These are phyloP conservation scores for Gallirallus australis DNA, from an alignment of 2,797 vertebrate species.

Conservation along the genomic window DNA sequence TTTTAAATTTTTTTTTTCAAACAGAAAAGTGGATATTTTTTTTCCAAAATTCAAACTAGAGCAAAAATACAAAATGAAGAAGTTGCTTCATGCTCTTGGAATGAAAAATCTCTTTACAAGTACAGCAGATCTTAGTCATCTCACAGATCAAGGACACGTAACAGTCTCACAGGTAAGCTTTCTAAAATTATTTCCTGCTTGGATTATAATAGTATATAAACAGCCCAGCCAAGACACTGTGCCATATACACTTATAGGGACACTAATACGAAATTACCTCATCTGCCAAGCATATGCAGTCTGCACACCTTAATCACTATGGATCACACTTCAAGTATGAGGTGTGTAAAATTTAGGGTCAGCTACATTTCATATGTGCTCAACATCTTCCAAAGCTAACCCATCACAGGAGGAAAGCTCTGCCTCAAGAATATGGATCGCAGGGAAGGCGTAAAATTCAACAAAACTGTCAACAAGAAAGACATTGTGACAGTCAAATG, in stretches of 20 bases:
- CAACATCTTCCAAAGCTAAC: neutral
- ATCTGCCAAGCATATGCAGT: neutral
- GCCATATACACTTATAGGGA: neutral
- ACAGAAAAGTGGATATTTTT: constrained; percentile 87
- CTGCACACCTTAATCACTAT: neutral
- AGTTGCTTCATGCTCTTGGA: constrained; percentile 85
- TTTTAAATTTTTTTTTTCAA: neutral
- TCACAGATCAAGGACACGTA: constrained; percentile 75
- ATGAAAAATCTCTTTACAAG: constrained; percentile 82
- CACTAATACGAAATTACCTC: neutral
- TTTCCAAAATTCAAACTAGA: constrained; percentile 93
- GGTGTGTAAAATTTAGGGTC: neutral
- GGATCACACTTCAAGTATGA: neutral
- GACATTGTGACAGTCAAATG: neutral
- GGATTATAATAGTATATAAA: neutral
- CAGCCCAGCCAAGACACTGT: neutral
- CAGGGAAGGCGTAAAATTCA: neutral
- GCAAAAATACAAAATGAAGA: constrained; percentile 87
- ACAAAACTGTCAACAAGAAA: neutral
- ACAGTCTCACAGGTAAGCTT: constrained; percentile 87
- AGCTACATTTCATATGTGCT: neutral
- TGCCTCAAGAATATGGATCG: neutral
- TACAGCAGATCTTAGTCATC: constrained; percentile 84
- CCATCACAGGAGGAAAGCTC: neutral
- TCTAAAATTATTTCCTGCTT: neutral